Percentiles rank a stretch among this genome's conserved stretches.
Evolutionary conservation across 1,140 invertebrate species (phyloP).

Genomic region (Nasonia longicornis): DNA sequence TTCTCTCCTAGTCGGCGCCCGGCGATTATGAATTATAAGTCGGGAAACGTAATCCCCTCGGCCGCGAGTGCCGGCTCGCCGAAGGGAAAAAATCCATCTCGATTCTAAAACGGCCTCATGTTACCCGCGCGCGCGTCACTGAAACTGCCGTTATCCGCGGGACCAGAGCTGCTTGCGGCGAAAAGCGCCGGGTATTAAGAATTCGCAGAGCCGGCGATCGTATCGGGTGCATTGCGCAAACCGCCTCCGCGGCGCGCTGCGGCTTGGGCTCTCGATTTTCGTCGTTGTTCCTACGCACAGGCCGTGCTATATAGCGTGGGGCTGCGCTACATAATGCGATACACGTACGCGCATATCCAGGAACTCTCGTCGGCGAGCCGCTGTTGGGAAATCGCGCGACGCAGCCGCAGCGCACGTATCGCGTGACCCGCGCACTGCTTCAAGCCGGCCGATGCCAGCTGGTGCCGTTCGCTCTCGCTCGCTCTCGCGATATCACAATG

Average conservation of each 20-base stretch:
- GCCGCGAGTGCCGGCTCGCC: neutral
- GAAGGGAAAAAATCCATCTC: neutral
- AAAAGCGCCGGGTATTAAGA: neutral
- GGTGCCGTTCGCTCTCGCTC: no score
- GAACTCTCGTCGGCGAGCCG: no score
- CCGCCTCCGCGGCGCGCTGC: neutral
- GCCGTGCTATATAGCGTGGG: no score
- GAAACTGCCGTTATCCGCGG: neutral
- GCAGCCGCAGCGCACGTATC: no score
- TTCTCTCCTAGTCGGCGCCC: no score
- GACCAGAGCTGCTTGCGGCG: neutral
- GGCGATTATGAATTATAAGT: no score
- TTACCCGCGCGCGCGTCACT: neutral
- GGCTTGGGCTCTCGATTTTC: conserved; percentile 12
- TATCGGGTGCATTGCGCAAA: neutral
- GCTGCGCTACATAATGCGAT: no score
- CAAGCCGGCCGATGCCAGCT: no score
- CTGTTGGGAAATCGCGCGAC: no score
- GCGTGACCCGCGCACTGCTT: no score
- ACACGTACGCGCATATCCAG: no score
- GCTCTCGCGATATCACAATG: neutral
- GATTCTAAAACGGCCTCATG: neutral
- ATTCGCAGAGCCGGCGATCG: neutral
- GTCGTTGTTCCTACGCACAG: neutral
- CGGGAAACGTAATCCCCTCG: no score